A percentile compares a stretch with the other conserved stretches of the same genome.
These are phyloP conservation scores for Garra rufa DNA, from an alignment of 2,113 vertebrate species.

Conservation along the genomic window DNA sequence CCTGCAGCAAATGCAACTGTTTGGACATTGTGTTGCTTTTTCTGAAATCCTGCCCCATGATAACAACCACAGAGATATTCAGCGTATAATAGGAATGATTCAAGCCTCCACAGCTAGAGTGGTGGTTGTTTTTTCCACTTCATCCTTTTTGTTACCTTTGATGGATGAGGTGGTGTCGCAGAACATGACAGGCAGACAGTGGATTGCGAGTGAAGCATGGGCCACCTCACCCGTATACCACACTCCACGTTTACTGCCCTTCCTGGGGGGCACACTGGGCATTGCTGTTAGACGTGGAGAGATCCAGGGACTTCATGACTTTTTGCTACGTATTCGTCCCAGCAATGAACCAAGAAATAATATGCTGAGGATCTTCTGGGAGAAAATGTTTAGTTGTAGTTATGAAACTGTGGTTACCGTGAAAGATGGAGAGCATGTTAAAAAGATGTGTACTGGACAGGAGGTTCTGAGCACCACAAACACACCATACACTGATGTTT, in stretches of 20 bases:
- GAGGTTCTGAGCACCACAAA: slow-evolving; percentile 54
- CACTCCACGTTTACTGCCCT: slow-evolving; percentile 57
- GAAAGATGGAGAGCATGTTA: neutral
- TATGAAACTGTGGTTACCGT: slow-evolving; percentile 50
- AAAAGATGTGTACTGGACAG: slow-evolving; percentile 62
- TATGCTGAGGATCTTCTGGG: slow-evolving; percentile 69
- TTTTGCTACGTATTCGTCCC: slow-evolving; percentile 60
- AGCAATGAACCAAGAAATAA: slow-evolving; percentile 45
- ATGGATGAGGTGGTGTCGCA: slow-evolving; percentile 61
- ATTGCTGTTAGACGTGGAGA: slow-evolving; percentile 70
- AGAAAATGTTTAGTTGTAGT: slow-evolving; percentile 68
- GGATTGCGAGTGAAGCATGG: slow-evolving; percentile 68
- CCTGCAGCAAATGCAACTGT: slow-evolving; percentile 52
- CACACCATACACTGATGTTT: slow-evolving; percentile 48
- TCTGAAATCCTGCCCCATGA: slow-evolving; percentile 64
- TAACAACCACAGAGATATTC: slow-evolving; percentile 58
- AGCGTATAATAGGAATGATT: slow-evolving; percentile 64
- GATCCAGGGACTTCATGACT: slow-evolving; percentile 66
- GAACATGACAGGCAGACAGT: slow-evolving; percentile 59
- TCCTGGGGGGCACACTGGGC: slow-evolving; percentile 68
- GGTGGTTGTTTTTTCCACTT: slow-evolving; percentile 46
- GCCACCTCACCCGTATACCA: slow-evolving; percentile 53
- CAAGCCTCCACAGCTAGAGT: slow-evolving; percentile 32
- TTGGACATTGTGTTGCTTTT: slow-evolving; percentile 68
- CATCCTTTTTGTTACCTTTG: slow-evolving; percentile 57